These are phyloP conservation scores for Myotis brandtii DNA, from an alignment of 2,113 vertebrate species.

Conservation along the genomic window DNA sequence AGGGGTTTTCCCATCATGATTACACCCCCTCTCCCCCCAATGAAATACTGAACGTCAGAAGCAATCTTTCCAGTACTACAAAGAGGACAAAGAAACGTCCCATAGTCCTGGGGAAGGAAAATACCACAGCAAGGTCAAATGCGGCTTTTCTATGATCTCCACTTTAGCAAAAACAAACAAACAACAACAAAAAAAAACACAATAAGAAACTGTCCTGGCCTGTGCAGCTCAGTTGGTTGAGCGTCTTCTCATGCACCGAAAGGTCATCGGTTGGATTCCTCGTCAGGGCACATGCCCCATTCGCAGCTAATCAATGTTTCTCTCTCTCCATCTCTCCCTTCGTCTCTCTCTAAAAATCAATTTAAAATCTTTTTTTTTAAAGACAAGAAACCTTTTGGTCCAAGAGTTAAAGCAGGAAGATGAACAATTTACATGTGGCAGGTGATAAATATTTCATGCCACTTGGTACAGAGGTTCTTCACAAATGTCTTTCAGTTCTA, in stretches of 20 bases:
- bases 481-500: constrained; percentile 45
- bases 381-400: background rate
- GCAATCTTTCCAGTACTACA: background rate
- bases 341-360: too few species aligned
- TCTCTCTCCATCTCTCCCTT: too few species aligned
- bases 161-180: background rate
- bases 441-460: constrained; percentile 69
- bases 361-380: too few species aligned
- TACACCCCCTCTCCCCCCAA: background rate
- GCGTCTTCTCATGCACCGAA: too few species aligned
- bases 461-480: constrained; percentile 56
- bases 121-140: background rate
- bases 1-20: background rate
- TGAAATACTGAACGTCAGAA: background rate
- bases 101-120: background rate
- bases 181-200: too few species aligned
- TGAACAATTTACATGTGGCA: constrained; percentile 64
- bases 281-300: too few species aligned
- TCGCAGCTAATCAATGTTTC: too few species aligned
- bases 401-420: constrained; percentile 65
- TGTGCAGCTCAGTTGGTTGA: too few species aligned
- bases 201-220: background rate
- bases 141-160: background rate
- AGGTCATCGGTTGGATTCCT: too few species aligned
- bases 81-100: background rate